Percentiles rank a stretch among this genome's conserved stretches.
These are phyloP conservation scores for Sebastes kiyomatsui DNA, from an alignment of 2,797 vertebrate species.

Conservation along the genomic window DNA sequence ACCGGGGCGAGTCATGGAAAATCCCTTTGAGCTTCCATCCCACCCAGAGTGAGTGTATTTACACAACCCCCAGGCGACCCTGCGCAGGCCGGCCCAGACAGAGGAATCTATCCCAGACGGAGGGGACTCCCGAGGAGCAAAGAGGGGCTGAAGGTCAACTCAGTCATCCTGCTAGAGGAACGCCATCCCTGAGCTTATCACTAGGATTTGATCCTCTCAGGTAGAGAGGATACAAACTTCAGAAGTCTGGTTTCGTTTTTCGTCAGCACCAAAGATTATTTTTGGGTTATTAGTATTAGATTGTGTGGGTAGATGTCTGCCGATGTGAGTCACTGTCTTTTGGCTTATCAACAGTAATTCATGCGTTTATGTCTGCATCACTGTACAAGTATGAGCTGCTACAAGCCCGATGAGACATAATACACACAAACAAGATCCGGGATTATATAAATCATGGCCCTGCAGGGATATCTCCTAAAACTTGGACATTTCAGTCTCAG, in stretches of 20 bases:
- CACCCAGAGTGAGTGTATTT: slow-evolving; percentile 78
- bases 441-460: neutral
- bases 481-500: neutral
- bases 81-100: slow-evolving; percentile 44
- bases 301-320: slow-evolving; percentile 12
- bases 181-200: slow-evolving; percentile 27
- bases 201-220: slow-evolving; percentile 6
- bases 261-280: slow-evolving; percentile 15
- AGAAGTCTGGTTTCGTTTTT: slow-evolving; percentile 31
- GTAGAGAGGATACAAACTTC: neutral
- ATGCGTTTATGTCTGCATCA: slow-evolving; percentile 13
- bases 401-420: slow-evolving; percentile 24
- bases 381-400: slow-evolving; percentile 15
- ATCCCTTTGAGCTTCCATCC: slow-evolving; percentile 71
- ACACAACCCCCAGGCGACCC: slow-evolving; percentile 71
- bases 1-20: slow-evolving; percentile 74
- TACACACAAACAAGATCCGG: neutral
- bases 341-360: neutral
- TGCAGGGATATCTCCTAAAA: neutral
- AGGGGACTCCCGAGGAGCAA: slow-evolving; percentile 32
- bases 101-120: slow-evolving; percentile 37
- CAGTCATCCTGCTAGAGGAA: slow-evolving; percentile 2
- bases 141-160: slow-evolving; percentile 1
- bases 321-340: slow-evolving; percentile 57
- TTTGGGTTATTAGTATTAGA: slow-evolving; percentile 10